Evolutionary conservation across 2,113 vertebrate genomes (phyloP).

Genomic region (Xenopus laevis): DNA sequence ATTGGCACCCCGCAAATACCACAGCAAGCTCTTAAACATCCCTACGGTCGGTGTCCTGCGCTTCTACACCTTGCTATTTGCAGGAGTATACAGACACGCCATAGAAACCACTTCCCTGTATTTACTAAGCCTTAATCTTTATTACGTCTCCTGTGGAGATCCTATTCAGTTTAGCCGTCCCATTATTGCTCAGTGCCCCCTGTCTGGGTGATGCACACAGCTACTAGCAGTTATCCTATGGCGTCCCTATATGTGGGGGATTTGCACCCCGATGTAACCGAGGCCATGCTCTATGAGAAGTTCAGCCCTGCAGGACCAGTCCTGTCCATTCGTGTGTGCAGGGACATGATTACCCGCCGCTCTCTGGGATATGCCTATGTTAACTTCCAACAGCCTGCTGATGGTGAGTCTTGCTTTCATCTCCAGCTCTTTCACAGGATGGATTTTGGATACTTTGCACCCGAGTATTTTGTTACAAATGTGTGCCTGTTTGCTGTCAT

Average conservation of each 20-base stretch:
- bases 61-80: too few relatives aligned
- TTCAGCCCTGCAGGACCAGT: conserved; percentile 98
- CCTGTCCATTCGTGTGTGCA: conserved; percentile 94
- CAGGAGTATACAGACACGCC: too few relatives aligned
- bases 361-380: conserved; percentile 97
- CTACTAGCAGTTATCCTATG: conserved; percentile 90
- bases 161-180: not conserved
- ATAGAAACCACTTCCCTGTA: too few relatives aligned
- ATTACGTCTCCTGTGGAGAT: conserved; percentile 21
- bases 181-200: not conserved
- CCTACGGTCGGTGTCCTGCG: not conserved
- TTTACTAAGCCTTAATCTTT: not conserved
- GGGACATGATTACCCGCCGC: conserved; percentile 96
- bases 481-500: not conserved
- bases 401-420: conserved; percentile 73
- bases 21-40: not conserved
- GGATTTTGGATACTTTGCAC: too few relatives aligned
- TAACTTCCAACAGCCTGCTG: conserved; percentile 96
- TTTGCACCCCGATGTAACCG: conserved; percentile 96
- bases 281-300: conserved; percentile 99
- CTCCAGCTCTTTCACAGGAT: not conserved
- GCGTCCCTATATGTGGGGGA: conserved; percentile 97
- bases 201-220: conserved; percentile 47
- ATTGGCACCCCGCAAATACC: not conserved
- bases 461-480: too few relatives aligned